Conservation (phyloP, 2,797 vertebrate genomes). For the Eutrigla gurnardus region DNA sequence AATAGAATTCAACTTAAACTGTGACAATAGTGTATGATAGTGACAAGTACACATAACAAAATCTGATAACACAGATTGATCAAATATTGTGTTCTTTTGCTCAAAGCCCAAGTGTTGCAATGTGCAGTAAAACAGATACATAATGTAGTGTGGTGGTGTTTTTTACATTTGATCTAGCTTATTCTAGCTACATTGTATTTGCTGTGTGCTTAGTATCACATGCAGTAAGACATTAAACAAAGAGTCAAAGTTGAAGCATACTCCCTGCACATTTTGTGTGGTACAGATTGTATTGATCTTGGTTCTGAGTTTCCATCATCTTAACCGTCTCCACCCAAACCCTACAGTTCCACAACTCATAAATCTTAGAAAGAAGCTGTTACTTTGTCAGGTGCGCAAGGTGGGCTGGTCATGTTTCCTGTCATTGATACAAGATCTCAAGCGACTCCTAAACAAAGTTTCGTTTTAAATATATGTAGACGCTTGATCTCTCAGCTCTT, state of each 20-base stretch:
- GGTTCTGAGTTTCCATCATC: conserved; percentile 2
- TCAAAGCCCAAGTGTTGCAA: too few species aligned
- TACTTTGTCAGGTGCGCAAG: conserved; percentile 5
- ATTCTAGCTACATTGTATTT: too few species aligned
- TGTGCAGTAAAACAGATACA: too few species aligned
- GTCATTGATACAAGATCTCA: conserved; percentile 7
- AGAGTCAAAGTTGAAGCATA: background rate
- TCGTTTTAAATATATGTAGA: conserved; percentile 27
- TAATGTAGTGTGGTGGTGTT: too few species aligned
- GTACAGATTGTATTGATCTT: conserved; percentile 7
- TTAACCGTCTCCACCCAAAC: background rate
- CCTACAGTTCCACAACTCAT: background rate
- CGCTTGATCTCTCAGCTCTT: conserved; percentile 18
- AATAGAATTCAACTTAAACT: too few species aligned
- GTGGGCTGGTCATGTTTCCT: conserved; percentile 11
- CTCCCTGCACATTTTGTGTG: background rate
- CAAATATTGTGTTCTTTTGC: too few species aligned
- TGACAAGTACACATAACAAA: too few species aligned
- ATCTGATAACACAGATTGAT: too few species aligned
- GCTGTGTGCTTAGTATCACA: too few species aligned
- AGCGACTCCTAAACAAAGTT: conserved; percentile 14
- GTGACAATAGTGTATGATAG: too few species aligned
- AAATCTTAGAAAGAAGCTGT: conserved; percentile 2
- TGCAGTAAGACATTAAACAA: too few species aligned
- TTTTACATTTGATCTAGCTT: too few species aligned